These are phyloP conservation scores for Channallabes apus DNA, from an alignment of 2,797 vertebrate species.

Conservation along the genomic window DNA sequence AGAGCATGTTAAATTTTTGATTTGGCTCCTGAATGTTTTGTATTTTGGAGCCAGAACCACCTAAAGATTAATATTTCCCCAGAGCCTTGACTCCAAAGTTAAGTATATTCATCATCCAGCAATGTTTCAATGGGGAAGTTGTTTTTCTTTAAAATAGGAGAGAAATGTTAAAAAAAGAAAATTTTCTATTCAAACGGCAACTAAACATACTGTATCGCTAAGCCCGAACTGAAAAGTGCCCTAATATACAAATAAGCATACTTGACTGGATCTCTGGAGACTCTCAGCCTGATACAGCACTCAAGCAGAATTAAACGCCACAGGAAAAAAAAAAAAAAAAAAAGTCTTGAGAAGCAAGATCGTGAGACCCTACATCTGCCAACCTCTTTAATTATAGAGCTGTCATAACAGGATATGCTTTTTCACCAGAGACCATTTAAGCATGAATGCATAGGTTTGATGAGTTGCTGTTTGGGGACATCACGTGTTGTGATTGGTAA, in stretches of 20 bases:
- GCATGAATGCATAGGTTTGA: neutral
- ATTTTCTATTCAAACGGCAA: neutral
- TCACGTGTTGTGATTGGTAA: neutral
- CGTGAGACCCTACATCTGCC: neutral
- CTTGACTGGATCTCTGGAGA: constrained; percentile 1
- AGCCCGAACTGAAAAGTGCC: neutral
- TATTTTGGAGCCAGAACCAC: too few species aligned
- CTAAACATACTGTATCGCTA: neutral
- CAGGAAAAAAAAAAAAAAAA: neutral
- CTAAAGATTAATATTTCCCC: too few species aligned
- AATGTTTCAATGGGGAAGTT: neutral
- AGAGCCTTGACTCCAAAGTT: neutral
- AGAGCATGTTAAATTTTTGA: too few species aligned
- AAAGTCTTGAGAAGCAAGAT: neutral
- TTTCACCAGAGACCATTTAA: constrained; percentile 7
- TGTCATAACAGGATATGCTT: neutral
- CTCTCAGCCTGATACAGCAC: neutral
- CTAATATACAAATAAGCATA: neutral
- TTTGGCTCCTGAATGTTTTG: too few species aligned
- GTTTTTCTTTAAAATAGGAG: neutral
- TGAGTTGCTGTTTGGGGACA: neutral
- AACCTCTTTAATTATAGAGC: neutral
- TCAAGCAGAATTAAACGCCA: constrained; percentile 6
- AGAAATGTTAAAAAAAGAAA: neutral
- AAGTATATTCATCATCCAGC: too few species aligned